phyloP scores from a whole-genome alignment of 2,797 vertebrate genomes.

The Peromyscus eremicus region DNA sequence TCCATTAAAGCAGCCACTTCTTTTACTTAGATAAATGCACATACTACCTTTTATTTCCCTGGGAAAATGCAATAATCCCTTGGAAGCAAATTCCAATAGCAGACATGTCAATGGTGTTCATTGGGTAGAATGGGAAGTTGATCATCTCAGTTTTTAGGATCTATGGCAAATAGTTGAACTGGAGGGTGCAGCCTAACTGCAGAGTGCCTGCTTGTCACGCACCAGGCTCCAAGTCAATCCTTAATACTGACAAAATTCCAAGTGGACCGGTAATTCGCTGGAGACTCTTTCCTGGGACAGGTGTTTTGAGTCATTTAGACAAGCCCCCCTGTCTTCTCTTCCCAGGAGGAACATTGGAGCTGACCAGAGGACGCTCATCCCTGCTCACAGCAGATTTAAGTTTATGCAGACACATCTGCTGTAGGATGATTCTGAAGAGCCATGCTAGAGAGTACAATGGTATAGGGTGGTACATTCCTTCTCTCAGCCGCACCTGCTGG shows the following conservation, averaged over 20 bases:
- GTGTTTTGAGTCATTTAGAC: background rate
- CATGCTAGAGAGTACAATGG: accelerated
- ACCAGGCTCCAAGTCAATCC: background rate
- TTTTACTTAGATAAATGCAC: background rate
- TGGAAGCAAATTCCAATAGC: background rate
- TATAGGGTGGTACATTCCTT: background rate
- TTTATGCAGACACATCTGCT: background rate
- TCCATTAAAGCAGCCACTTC: conserved; percentile 8
- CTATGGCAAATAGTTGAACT: background rate
- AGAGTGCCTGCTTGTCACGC: background rate
- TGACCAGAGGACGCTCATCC: background rate
- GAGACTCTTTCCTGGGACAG: background rate
- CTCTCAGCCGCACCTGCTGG: background rate
- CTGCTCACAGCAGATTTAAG: background rate
- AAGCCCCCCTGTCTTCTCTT: background rate
- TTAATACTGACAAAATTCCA: background rate
- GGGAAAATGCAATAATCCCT: background rate
- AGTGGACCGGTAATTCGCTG: background rate
- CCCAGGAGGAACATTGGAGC: background rate
- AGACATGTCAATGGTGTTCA: background rate
- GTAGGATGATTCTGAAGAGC: background rate
- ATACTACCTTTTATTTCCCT: background rate
- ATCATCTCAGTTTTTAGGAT: background rate
- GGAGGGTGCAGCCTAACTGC: background rate
- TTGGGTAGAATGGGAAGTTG: background rate